Evolutionary conservation across 2,113 vertebrate species (phyloP).

Genomic region (Centropus unirufus): DNA sequence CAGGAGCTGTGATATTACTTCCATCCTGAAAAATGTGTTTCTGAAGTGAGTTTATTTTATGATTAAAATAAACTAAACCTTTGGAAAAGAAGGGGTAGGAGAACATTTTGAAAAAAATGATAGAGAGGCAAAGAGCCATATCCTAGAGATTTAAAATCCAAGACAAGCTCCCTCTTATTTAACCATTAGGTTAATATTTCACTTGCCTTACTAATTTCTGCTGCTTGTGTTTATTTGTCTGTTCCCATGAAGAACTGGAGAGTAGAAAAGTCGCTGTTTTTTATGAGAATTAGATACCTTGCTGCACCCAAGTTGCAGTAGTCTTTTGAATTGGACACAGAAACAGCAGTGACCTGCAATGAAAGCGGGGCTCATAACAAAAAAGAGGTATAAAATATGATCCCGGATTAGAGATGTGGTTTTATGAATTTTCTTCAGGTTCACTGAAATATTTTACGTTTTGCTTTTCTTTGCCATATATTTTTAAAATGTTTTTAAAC

Average conservation of each 20-base stretch:
- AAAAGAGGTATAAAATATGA: neutral
- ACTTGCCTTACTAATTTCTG: neutral
- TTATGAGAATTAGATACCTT: neutral
- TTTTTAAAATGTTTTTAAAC: neutral
- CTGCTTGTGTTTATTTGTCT: neutral
- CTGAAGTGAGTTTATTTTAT: too few species aligned
- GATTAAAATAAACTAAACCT: too few species aligned
- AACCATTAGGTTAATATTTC: conserved; percentile 10
- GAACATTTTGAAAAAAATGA: too few species aligned
- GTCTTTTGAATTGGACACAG: neutral
- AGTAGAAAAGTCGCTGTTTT: neutral
- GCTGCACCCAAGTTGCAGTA: neutral
- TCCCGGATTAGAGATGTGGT: neutral
- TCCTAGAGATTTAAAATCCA: conserved; percentile 40
- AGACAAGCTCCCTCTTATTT: neutral
- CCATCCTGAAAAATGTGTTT: too few species aligned
- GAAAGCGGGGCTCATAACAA: neutral
- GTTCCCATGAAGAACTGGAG: neutral
- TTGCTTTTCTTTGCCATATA: neutral
- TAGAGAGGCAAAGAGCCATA: neutral
- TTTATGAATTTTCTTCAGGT: neutral
- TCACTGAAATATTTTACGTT: neutral
- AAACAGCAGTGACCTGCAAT: neutral
- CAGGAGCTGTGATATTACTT: neutral
- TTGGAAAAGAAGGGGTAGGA: too few species aligned